Conservation (phyloP, 35 echinoderm and acorn worm genomes). For the Lytechinus variegatus region DNA sequence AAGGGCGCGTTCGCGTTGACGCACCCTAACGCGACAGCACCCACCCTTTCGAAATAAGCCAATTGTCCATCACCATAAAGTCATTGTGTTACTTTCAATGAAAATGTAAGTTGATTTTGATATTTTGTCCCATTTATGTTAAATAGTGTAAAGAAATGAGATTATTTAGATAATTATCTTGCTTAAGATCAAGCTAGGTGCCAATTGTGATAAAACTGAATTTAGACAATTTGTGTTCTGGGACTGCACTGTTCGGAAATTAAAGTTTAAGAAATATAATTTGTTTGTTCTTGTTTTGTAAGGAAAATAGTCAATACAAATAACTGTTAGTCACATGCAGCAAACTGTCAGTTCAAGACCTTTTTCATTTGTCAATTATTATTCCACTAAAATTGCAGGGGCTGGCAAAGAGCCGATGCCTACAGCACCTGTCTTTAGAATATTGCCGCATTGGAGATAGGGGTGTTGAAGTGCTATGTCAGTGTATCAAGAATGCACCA, state of each 20-base stretch:
- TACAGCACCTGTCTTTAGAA: constrained; percentile 91
- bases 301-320: not conserved
- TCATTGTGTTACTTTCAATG: not conserved
- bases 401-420: constrained; percentile 60
- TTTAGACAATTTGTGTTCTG: not conserved
- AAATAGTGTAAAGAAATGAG: not conserved
- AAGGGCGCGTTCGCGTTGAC: too few relatives aligned
- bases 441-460: constrained; percentile 82
- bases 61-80: not conserved
- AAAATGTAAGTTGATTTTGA: not conserved
- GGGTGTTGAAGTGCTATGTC: constrained; percentile 65
- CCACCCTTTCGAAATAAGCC: too few relatives aligned
- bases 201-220: too few relatives aligned
- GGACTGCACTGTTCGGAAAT: not conserved
- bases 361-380: not conserved
- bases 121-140: not conserved
- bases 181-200: too few relatives aligned
- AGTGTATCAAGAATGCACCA: constrained; percentile 68
- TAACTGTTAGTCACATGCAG: not conserved
- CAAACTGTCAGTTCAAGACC: not conserved
- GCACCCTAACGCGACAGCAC: too few relatives aligned
- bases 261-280: not conserved
- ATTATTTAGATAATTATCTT: not conserved
- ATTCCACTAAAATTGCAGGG: constrained; percentile 60
- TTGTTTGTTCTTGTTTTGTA: too few relatives aligned